A percentile compares a stretch with the other conserved stretches of the same genome.
These are phyloP conservation scores for Aptenodytes forsteri DNA, from an alignment of 2,113 vertebrate species.

Conservation along the genomic window DNA sequence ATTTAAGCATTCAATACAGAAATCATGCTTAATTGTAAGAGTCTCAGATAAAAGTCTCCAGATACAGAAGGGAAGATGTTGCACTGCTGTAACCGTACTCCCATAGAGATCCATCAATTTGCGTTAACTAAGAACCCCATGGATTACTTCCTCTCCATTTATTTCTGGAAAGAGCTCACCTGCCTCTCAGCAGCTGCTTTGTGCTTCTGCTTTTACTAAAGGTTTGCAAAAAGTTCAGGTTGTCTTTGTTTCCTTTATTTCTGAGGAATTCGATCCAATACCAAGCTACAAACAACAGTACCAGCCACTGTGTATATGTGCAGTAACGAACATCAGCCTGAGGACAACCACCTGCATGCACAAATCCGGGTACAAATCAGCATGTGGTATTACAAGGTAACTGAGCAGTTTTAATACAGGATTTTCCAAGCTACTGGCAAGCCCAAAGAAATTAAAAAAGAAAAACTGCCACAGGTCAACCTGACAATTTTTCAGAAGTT, in stretches of 20 bases:
- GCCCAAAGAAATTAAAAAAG: background rate
- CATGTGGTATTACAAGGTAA: background rate
- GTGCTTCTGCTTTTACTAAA: background rate
- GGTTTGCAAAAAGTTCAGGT: background rate
- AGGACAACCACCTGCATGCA: background rate
- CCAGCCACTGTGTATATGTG: background rate
- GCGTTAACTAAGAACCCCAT: background rate
- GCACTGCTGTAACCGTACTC: background rate
- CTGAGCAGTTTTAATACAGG: background rate
- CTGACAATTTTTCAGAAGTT: background rate
- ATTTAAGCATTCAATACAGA: slow-evolving; percentile 51
- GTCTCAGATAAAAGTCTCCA: slow-evolving; percentile 39
- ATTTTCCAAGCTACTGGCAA: background rate
- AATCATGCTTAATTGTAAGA: slow-evolving; percentile 23
- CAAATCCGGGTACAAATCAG: background rate
- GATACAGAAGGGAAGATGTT: background rate
- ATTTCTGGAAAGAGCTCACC: background rate
- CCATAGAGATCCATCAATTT: background rate
- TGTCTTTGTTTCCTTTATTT: background rate
- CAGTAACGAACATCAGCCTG: background rate
- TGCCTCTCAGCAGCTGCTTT: background rate
- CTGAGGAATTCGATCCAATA: background rate
- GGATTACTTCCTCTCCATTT: background rate
- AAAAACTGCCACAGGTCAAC: background rate
- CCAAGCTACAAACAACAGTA: background rate